A percentile compares a stretch with the other conserved stretches of the same genome.
Evolutionary conservation across 2,888 invertebrate genomes (phyloP).

Genomic region (Nomada flava): DNA sequence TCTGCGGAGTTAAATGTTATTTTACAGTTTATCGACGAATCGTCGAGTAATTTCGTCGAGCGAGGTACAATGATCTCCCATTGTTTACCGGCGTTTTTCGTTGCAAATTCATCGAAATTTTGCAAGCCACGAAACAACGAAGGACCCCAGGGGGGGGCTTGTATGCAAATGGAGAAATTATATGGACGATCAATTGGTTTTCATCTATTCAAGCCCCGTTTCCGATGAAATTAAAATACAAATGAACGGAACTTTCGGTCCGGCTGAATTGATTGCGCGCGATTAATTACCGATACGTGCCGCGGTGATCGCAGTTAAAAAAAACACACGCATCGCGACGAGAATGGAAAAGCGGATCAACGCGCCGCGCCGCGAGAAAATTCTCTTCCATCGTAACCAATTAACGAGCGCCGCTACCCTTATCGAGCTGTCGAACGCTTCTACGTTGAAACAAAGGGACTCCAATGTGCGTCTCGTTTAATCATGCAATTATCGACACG

Average conservation of each 20-base stretch:
- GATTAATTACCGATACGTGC: slow-evolving; percentile 42
- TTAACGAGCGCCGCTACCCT: slow-evolving; percentile 14
- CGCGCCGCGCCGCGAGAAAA: not conserved
- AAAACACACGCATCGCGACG: not conserved
- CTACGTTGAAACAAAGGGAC: slow-evolving; percentile 15
- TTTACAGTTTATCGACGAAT: not conserved
- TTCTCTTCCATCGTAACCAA: slow-evolving; percentile 24
- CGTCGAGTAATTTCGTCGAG: not conserved
- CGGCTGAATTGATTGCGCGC: slow-evolving; percentile 14
- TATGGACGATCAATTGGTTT: slow-evolving; percentile 25
- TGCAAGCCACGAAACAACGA: not conserved
- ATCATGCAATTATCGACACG: not conserved
- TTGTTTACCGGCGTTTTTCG: not conserved
- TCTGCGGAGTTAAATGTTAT: slow-evolving; percentile 11
- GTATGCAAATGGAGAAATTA: slow-evolving; percentile 2
- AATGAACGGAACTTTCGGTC: slow-evolving; percentile 13
- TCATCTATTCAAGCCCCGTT: slow-evolving; percentile 3
- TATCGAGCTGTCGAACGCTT: slow-evolving; percentile 12
- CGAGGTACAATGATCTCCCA: not conserved
- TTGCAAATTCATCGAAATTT: not conserved
- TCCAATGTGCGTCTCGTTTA: not conserved
- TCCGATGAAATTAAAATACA: slow-evolving; percentile 33
- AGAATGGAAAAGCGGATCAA: slow-evolving; percentile 9
- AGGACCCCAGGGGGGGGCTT: not conserved
- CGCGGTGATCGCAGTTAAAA: not conserved